Percentiles rank a stretch among this genome's conserved stretches.
These are phyloP conservation scores for Scrobipalpa atriplicella DNA, from an alignment of 2,888 invertebrate genomes.

Conservation along the genomic window DNA sequence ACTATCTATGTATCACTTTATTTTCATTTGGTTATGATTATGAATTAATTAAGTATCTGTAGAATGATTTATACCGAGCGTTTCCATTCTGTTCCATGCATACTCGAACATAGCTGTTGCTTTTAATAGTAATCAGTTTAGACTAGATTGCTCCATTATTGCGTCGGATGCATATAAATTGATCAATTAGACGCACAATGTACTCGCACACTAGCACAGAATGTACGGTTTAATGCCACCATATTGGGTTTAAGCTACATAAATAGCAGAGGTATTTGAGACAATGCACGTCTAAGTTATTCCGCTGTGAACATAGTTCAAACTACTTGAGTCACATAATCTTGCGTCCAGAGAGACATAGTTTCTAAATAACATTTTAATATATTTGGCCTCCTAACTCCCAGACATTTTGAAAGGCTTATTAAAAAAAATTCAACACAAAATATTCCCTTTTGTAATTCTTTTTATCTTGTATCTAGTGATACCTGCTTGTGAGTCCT, in stretches of 20 bases:
- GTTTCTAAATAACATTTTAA: not conserved
- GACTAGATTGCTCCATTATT: slow-evolving; percentile 20
- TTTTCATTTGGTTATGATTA: not conserved
- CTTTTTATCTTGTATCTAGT: too few relatives aligned
- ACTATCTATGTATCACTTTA: not conserved
- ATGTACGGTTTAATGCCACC: not conserved
- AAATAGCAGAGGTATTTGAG: not conserved
- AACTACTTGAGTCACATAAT: not conserved
- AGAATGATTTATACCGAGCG: not conserved
- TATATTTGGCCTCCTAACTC: too few relatives aligned
- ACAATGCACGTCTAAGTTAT: not conserved
- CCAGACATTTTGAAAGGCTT: too few relatives aligned
- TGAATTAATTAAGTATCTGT: not conserved
- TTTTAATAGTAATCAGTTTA: slow-evolving; percentile 19
- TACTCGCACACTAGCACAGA: slow-evolving; percentile 3
- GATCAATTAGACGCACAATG: slow-evolving; percentile 21
- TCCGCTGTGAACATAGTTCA: not conserved
- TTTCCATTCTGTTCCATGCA: not conserved
- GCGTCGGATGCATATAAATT: slow-evolving; percentile 21
- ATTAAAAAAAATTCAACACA: too few relatives aligned
- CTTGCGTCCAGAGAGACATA: not conserved
- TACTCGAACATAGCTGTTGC: not conserved
- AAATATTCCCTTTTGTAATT: too few relatives aligned
- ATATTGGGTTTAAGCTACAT: slow-evolving; percentile 8
- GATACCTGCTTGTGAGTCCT: too few relatives aligned